Evolutionary conservation across 2,888 invertebrate species (phyloP).

Genomic region (Drosophila rubida): DNA sequence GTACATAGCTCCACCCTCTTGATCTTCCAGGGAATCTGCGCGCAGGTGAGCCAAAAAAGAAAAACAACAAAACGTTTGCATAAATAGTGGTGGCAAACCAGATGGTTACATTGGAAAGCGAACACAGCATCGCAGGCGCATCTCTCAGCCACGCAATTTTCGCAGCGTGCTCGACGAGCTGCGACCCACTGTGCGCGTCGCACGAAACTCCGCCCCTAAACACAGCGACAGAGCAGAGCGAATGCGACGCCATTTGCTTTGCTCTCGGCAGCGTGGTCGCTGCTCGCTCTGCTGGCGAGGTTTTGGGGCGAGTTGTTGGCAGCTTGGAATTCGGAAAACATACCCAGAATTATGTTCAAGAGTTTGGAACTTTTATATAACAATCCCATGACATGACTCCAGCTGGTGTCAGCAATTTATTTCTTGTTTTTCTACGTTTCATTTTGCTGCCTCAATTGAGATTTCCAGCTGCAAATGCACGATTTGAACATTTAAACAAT

Average conservation of each 20-base stretch:
- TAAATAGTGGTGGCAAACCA: slow-evolving; percentile 11
- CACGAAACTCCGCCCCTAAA: slow-evolving; percentile 67
- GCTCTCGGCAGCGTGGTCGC: slow-evolving; percentile 13
- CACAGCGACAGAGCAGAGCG: slow-evolving; percentile 26
- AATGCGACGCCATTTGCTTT: slow-evolving; percentile 70
- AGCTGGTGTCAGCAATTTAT: slow-evolving; percentile 71
- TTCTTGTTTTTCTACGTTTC: slow-evolving; percentile 83
- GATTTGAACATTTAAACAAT: slow-evolving; percentile 25
- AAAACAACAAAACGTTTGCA: not conserved
- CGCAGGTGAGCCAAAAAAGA: slow-evolving; percentile 58
- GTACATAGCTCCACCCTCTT: slow-evolving; percentile 86
- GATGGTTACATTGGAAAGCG: slow-evolving; percentile 34
- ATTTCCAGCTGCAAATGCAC: slow-evolving; percentile 73
- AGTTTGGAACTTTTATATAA: slow-evolving; percentile 85
- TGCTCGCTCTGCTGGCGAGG: slow-evolving; percentile 20
- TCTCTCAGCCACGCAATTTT: slow-evolving; percentile 38
- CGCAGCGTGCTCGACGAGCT: slow-evolving; percentile 8
- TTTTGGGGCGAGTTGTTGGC: slow-evolving; percentile 32
- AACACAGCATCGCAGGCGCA: slow-evolving; percentile 2
- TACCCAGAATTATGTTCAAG: slow-evolving; percentile 85
- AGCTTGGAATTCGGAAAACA: slow-evolving; percentile 51
- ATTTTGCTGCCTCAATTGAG: slow-evolving; percentile 78
- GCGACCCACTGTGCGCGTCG: slow-evolving; percentile 70
- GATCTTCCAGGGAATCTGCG: slow-evolving; percentile 85
- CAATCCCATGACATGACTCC: slow-evolving; percentile 85